Conservation (phyloP, 1,140 invertebrate genomes). For the Eubasilissa regina region DNA sequence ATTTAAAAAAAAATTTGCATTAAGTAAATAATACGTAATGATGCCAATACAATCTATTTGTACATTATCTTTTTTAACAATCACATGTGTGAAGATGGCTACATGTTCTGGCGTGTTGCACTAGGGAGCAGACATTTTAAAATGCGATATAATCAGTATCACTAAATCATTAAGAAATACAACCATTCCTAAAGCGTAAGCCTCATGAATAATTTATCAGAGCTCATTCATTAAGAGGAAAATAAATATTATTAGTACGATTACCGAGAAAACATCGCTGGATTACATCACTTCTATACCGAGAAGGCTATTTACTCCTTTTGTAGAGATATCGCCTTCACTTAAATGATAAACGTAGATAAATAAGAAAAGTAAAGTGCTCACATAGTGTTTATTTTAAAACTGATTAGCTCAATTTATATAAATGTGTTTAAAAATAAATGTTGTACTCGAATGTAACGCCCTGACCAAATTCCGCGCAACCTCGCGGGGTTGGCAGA, state of each 20-base stretch:
- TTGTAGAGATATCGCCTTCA: neutral
- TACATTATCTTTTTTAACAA: too few relatives aligned
- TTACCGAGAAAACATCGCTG: neutral
- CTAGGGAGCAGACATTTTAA: neutral
- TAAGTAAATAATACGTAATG: too few relatives aligned
- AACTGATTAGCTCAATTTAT: too few relatives aligned
- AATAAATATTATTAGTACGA: neutral
- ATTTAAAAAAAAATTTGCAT: too few relatives aligned
- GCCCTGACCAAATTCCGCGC: too few relatives aligned
- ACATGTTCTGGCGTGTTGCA: too few relatives aligned
- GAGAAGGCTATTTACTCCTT: neutral
- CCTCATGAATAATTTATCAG: neutral
- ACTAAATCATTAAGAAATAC: neutral
- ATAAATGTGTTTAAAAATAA: too few relatives aligned
- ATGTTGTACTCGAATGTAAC: too few relatives aligned
- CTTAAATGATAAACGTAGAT: neutral
- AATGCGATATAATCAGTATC: neutral
- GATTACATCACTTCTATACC: constrained; percentile 1
- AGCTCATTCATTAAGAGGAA: constrained; percentile 5
- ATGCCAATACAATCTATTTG: too few relatives aligned
- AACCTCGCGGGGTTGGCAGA: constrained; percentile 1
- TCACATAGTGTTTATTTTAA: too few relatives aligned
- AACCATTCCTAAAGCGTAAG: neutral
- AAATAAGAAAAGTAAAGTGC: too few relatives aligned
- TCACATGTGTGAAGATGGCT: too few relatives aligned